These are phyloP conservation scores for Pampusana beccarii DNA, from an alignment of 2,113 vertebrate species.

Conservation along the genomic window DNA sequence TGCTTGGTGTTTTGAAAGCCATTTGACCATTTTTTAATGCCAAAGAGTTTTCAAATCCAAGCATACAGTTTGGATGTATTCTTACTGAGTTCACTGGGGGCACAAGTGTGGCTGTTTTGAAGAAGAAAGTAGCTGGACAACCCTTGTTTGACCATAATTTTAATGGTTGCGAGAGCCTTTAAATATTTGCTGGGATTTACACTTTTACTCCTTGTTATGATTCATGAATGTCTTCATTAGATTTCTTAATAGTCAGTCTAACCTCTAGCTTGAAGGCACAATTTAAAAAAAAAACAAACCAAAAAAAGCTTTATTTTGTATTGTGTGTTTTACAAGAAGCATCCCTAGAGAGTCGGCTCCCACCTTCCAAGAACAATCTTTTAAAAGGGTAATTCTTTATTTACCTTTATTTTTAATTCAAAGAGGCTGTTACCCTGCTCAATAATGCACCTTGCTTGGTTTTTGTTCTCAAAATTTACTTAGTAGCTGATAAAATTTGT, in stretches of 20 bases:
- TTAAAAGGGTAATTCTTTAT: background rate
- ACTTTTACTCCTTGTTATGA: background rate
- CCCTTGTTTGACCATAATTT: background rate
- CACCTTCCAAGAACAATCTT: background rate
- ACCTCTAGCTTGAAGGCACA: background rate
- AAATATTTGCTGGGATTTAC: background rate
- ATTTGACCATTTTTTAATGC: background rate
- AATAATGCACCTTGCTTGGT: background rate
- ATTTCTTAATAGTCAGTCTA: background rate
- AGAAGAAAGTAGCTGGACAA: background rate
- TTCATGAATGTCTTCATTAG: background rate
- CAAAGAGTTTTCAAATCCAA: background rate
- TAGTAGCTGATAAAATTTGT: background rate
- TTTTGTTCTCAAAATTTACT: background rate
- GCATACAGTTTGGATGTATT: background rate
- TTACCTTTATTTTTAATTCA: background rate
- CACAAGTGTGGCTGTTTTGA: rapidly evolving
- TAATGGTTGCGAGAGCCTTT: background rate
- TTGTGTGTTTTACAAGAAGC: background rate
- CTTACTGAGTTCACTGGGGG: background rate
- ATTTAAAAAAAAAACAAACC: background rate
- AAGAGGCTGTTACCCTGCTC: background rate
- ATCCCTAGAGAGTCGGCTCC: background rate
- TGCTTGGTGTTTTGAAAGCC: background rate
- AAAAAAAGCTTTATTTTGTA: background rate